A percentile compares a stretch with the other conserved stretches of the same genome.
phyloP scores from a whole-genome alignment of 2,797 vertebrate species.

The Somateria mollissima region DNA sequence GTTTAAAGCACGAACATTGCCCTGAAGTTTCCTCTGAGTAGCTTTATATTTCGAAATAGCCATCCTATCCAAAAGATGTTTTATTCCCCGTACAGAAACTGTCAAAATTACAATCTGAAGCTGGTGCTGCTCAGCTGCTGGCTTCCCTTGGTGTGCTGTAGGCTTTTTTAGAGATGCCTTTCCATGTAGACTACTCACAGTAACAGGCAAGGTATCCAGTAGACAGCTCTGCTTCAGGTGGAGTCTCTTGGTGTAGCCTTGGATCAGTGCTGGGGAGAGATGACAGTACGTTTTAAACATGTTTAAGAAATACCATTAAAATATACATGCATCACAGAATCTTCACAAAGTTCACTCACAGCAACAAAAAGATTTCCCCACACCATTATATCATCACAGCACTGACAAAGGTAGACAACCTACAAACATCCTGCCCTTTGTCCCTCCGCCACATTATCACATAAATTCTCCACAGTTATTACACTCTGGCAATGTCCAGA shows the following conservation, averaged over 20 bases:
- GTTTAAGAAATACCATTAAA: no score
- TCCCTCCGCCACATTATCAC: no score
- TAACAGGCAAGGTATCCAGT: not conserved
- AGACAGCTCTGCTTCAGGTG: not conserved
- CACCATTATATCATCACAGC: no score
- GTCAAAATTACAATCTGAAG: not conserved
- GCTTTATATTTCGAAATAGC: rapidly evolving
- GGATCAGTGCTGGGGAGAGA: not conserved
- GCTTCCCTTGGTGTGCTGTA: no score
- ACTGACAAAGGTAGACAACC: no score
- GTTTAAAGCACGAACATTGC: no score
- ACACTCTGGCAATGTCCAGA: not conserved
- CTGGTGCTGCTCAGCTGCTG: not conserved
- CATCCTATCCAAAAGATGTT: not conserved
- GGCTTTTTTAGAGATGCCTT: not conserved
- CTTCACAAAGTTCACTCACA: no score
- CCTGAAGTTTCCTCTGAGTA: not conserved
- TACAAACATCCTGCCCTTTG: no score
- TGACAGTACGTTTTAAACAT: no score
- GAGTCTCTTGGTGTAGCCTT: rapidly evolving
- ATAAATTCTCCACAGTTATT: not conserved
- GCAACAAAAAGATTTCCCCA: no score
- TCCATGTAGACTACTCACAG: rapidly evolving
- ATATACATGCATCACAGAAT: no score
- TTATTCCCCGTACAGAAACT: not conserved